Evolutionary conservation across 2,797 vertebrate species (phyloP).

Genomic region (Natrix natrix): DNA sequence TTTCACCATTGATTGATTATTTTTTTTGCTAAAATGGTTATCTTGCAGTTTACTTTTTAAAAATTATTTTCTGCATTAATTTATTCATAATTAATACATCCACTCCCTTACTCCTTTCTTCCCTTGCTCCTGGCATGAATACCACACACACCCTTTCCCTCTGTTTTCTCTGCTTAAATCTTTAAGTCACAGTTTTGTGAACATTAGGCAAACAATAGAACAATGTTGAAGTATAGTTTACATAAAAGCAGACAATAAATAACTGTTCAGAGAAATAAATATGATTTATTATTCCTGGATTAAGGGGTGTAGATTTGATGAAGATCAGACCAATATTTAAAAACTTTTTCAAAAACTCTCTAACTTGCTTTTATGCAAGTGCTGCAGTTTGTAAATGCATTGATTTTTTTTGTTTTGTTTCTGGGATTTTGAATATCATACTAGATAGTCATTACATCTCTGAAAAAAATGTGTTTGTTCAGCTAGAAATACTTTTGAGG

Average conservation of each 20-base stretch:
- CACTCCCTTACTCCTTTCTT: neutral
- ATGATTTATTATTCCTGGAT: conserved; percentile 6
- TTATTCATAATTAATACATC: neutral
- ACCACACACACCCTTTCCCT: neutral
- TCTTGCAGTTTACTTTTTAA: neutral
- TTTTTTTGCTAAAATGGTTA: neutral
- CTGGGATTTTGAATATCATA: neutral
- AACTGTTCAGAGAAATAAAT: neutral
- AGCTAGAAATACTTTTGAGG: neutral
- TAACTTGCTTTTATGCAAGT: neutral
- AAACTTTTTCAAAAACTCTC: neutral
- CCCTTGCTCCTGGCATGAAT: neutral
- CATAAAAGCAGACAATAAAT: neutral
- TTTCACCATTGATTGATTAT: neutral
- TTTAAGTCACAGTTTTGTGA: neutral
- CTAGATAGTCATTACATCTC: neutral
- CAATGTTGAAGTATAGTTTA: neutral
- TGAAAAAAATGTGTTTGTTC: neutral
- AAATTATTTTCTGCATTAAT: neutral
- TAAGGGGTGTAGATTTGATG: neutral
- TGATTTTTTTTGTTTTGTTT: neutral
- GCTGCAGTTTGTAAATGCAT: neutral
- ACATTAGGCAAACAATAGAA: neutral
- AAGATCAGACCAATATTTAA: neutral
- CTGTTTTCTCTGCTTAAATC: neutral